phyloP scores from a whole-genome alignment of 2,888 invertebrate genomes.

The Epistrophe grossulariae region DNA sequence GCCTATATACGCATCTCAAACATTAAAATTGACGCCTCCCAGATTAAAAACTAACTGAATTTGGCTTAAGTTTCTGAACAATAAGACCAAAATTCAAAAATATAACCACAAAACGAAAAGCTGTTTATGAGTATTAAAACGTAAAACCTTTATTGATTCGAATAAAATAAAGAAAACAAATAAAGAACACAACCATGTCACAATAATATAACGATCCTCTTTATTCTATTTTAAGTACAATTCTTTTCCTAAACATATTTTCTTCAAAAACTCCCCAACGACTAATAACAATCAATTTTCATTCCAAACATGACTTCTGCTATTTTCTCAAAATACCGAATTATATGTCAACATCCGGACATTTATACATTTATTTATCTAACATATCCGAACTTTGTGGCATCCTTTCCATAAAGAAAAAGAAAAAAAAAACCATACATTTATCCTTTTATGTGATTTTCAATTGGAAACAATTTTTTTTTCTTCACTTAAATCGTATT shows the following conservation, averaged over 20 bases:
- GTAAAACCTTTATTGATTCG: no score
- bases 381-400: constrained; percentile 25
- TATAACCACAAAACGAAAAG: no score
- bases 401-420: constrained; percentile 16
- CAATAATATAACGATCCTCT: background rate
- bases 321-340: constrained; percentile 8
- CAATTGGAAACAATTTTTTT: constrained; percentile 49
- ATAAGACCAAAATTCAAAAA: no score
- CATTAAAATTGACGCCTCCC: no score
- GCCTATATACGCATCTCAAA: no score
- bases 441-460: constrained; percentile 48
- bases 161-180: background rate
- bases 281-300: constrained; percentile 42
- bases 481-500: constrained; percentile 12
- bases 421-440: background rate
- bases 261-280: constrained; percentile 14
- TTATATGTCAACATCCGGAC: constrained; percentile 8
- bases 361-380: constrained; percentile 40
- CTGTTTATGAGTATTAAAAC: no score
- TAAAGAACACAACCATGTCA: background rate
- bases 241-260: background rate
- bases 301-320: background rate
- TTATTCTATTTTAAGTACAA: background rate
- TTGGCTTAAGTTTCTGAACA: no score
- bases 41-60: no score